phyloP scores from a whole-genome alignment of 1,140 invertebrate genomes.

The Capitella teleta region DNA sequence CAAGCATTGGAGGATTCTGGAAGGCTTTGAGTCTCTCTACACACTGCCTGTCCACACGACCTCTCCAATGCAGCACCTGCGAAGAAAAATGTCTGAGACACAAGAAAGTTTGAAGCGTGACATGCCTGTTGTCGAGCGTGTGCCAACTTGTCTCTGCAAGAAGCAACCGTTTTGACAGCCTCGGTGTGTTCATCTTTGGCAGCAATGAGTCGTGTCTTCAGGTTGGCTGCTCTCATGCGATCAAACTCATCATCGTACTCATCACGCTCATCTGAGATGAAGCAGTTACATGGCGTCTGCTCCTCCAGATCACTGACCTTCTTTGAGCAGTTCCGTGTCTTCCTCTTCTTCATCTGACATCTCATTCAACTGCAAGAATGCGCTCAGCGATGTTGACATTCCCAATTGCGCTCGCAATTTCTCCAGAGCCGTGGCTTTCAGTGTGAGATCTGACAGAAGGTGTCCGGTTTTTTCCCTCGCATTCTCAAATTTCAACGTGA shows the following conservation, averaged over 20 bases:
- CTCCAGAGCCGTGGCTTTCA: slow-evolving; percentile 34
- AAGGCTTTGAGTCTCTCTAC: slow-evolving; percentile 36
- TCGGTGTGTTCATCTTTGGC: slow-evolving; percentile 30
- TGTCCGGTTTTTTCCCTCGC: slow-evolving; percentile 29
- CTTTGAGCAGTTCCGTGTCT: slow-evolving; percentile 34
- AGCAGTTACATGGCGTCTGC: neutral
- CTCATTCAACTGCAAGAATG: slow-evolving; percentile 37
- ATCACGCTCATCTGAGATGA: slow-evolving; percentile 35
- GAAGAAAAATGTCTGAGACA: neutral
- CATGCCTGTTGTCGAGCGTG: slow-evolving; percentile 23
- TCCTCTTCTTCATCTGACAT: slow-evolving; percentile 31
- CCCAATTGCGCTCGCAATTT: slow-evolving; percentile 38
- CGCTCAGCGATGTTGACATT: slow-evolving; percentile 31
- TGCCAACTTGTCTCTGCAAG: slow-evolving; percentile 27
- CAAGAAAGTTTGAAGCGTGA: neutral
- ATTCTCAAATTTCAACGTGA: slow-evolving; percentile 30
- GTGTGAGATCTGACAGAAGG: slow-evolving; percentile 30
- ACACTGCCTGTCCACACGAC: slow-evolving; percentile 34
- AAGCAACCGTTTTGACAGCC: slow-evolving; percentile 27
- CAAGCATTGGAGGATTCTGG: slow-evolving; percentile 34
- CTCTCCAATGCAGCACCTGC: slow-evolving; percentile 36
- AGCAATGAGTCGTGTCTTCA: slow-evolving; percentile 32
- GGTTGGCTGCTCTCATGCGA: slow-evolving; percentile 35
- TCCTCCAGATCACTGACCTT: slow-evolving; percentile 19
- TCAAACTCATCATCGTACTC: slow-evolving; percentile 42